phyloP scores from a whole-genome alignment of 2,888 invertebrate species.

The Athetis lepigone region DNA sequence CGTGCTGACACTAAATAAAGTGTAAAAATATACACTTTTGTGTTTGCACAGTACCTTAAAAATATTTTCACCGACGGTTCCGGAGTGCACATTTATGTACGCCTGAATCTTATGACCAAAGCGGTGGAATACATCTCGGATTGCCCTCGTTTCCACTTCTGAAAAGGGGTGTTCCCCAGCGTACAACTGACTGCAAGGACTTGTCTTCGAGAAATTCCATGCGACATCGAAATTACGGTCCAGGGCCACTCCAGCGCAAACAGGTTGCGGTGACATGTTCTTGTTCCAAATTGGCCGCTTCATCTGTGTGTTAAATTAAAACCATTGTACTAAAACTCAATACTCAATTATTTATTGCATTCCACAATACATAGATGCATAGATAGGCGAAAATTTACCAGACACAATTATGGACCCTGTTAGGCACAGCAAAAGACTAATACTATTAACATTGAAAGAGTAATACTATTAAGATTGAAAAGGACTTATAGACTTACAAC shows the following conservation, averaged over 20 bases:
- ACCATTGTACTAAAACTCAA: not conserved
- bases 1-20: too few relatives aligned
- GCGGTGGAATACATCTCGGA: constrained; percentile 78
- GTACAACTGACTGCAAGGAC: constrained; percentile 78
- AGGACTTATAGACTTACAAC: too few relatives aligned
- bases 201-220: constrained; percentile 71
- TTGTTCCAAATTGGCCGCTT: constrained; percentile 65
- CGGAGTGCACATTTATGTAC: constrained; percentile 81
- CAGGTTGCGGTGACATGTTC: constrained; percentile 78
- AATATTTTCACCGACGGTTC: constrained; percentile 54
- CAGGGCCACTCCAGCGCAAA: constrained; percentile 79
- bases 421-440: too few relatives aligned
- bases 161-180: constrained; percentile 80
- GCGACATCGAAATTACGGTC: constrained; percentile 84
- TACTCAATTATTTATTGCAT: too few relatives aligned
- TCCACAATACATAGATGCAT: too few relatives aligned
- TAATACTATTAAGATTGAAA: too few relatives aligned
- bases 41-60: too few relatives aligned
- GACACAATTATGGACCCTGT: too few relatives aligned
- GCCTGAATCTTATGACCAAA: constrained; percentile 80
- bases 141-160: constrained; percentile 78
- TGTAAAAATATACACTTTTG: too few relatives aligned
- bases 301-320: not conserved
- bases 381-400: too few relatives aligned
- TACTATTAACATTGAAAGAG: too few relatives aligned